A percentile compares a stretch with the other conserved stretches of the same genome.
Conservation (phyloP, 2,113 vertebrate genomes). For the Gnathochromis pfefferi region DNA sequence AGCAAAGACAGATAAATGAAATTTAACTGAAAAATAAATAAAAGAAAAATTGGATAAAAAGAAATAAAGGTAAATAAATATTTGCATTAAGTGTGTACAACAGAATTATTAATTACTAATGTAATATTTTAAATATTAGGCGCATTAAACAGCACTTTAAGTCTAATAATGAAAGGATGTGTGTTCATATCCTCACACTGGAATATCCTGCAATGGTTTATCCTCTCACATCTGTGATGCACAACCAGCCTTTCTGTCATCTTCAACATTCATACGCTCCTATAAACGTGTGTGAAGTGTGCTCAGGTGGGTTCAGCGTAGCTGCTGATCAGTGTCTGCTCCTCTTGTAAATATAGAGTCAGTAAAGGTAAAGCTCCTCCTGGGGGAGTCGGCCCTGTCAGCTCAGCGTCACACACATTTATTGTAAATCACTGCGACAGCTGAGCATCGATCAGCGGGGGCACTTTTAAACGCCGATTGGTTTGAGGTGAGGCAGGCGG, state of each 20-base stretch:
- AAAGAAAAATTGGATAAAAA: no score
- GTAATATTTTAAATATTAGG: background rate
- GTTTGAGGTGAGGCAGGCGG: fast-evolving
- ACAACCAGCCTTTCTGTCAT: background rate
- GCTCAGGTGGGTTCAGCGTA: background rate
- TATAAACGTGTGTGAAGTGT: background rate
- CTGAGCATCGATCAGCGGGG: background rate
- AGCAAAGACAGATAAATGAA: fast-evolving
- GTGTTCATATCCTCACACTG: background rate
- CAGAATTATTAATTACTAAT: background rate
- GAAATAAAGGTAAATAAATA: background rate
- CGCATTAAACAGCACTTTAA: background rate
- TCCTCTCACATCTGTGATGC: background rate
- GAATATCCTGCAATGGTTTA: background rate
- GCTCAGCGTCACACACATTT: background rate
- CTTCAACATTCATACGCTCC: background rate
- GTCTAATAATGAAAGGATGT: background rate
- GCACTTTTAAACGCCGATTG: background rate
- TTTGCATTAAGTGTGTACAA: background rate
- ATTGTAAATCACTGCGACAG: background rate
- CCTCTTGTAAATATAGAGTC: background rate
- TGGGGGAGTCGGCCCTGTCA: background rate
- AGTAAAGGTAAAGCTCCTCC: background rate
- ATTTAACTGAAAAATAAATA: background rate
- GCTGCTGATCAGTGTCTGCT: background rate